Percentiles rank a stretch among this genome's conserved stretches.
phyloP scores from a whole-genome alignment of 2,888 invertebrate genomes.

The Sesia apiformis region DNA sequence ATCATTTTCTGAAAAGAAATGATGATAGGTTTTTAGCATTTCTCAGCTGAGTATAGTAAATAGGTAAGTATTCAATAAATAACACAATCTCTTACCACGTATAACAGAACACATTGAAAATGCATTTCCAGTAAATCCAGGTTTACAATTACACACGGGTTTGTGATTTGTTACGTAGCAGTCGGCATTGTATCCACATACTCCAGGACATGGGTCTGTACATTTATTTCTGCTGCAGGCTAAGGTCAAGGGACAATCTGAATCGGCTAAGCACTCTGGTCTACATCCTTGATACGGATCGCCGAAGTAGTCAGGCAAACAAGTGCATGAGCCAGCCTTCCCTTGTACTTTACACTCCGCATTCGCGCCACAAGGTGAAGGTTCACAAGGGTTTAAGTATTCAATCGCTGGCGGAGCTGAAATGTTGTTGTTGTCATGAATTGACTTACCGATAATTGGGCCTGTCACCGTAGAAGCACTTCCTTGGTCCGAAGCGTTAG shows the following conservation, averaged over 20 bases:
- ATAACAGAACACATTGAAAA: conserved; percentile 63
- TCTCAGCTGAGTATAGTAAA: not conserved
- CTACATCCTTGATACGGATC: conserved; percentile 85
- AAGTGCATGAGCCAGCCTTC: conserved; percentile 82
- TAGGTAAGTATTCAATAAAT: not conserved
- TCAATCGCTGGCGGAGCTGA: conserved; percentile 61
- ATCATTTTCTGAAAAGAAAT: conserved; percentile 40
- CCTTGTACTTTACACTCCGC: conserved; percentile 83
- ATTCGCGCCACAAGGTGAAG: conserved; percentile 80
- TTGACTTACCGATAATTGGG: conserved; percentile 49
- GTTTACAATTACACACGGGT: conserved; percentile 76
- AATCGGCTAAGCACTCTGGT: conserved; percentile 79
- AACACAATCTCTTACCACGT: conserved; percentile 33
- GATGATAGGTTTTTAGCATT: not conserved
- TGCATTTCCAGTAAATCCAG: conserved; percentile 80
- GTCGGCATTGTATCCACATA: conserved; percentile 79
- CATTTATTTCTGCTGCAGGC: conserved; percentile 80
- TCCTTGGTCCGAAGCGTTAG: conserved; percentile 72
- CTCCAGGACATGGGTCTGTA: conserved; percentile 79
- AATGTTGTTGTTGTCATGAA: conserved; percentile 38
- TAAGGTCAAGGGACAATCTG: conserved; percentile 77
- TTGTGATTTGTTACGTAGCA: conserved; percentile 80
- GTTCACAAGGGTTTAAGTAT: conserved; percentile 75
- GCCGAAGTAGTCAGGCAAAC: conserved; percentile 81
- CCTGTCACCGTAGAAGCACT: conserved; percentile 66